Percentiles rank a stretch among this genome's conserved stretches.
These are phyloP conservation scores for Empidonax traillii DNA, from an alignment of 2,113 vertebrate species.

Conservation along the genomic window DNA sequence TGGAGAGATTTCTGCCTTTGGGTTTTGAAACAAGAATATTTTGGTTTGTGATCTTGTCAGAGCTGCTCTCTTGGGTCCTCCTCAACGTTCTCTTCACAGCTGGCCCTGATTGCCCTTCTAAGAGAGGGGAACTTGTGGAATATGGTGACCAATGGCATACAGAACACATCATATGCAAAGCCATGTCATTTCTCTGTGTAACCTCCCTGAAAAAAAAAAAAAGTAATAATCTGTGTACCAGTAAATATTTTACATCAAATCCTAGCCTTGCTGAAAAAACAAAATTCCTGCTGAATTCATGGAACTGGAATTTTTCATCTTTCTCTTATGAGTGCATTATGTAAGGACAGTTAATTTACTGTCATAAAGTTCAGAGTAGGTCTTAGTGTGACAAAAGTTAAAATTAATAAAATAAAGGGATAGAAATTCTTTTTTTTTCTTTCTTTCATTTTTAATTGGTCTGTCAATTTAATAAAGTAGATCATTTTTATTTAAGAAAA, in stretches of 20 bases:
- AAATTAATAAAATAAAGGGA: not conserved
- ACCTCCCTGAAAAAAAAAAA: not conserved
- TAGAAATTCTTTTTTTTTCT: not conserved
- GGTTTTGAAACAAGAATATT: not conserved
- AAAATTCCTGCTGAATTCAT: not conserved
- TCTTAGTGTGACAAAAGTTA: not conserved
- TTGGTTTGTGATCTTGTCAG: not conserved
- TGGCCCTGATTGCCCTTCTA: fast-evolving
- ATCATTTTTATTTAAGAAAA: not conserved
- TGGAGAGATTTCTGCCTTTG: not conserved
- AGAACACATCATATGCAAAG: not conserved
- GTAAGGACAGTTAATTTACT: not conserved
- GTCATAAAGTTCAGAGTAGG: not conserved
- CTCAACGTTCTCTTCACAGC: not conserved
- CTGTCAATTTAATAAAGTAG: not conserved
- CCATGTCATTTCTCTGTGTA: not conserved
- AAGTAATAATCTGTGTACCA: not conserved
- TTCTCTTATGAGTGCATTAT: not conserved
- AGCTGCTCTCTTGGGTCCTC: not conserved
- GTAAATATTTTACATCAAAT: not conserved
- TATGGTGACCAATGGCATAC: not conserved
- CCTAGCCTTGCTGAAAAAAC: not conserved
- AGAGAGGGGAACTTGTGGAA: not conserved
- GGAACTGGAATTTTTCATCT: not conserved
- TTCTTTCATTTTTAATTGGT: not conserved